Evolutionary conservation across 1,140 invertebrate genomes (phyloP), one percentile per base, ranked within the genome.

Genomic region (Alviniconcha marisindica): DNA sequence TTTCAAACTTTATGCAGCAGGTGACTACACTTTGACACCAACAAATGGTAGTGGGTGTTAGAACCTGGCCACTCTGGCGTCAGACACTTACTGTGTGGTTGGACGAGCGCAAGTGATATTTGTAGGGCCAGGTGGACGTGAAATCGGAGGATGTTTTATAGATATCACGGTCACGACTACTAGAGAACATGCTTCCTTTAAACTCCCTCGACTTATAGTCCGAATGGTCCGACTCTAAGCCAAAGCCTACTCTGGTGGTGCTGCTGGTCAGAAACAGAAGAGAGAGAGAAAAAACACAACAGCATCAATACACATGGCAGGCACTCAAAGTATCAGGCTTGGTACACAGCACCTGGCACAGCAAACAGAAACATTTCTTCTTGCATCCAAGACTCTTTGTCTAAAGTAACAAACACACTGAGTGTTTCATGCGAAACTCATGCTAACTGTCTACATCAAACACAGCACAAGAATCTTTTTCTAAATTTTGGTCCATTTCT

Each of bases 41-140:
- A n/a, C n/a, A n/a, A n/a, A n/a, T n/a, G n/a, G n/a, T n/a, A n/a
- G n/a, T n/a, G n/a, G n/a, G n/a, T n/a, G n/a, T n/a, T n/a, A n/a
- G n/a, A n/a, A n/a, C n/a, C n/a, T n/a, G n/a, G n/a, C n/a, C n/a
- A n/a, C n/a, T n/a, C n/a, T n/a, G n/a, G n/a, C n/a, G n/a, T n/a
- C n/a, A n/a, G 44, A 40, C 69, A 87, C 87, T 88, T 88, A 88
- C 87, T 81, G 86, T 83, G 56, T 85, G 76, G 54, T 83, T 86
- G 76, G 84, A 40, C 10, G 69, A 87, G 36, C 83, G 81, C 60
- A 86, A 87, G 48, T 85, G 86, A 85, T 87, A 88, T 86, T 88
- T 88, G 84, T 88, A 86, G 63, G 87, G 86, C 87, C 87, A 88
- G 31, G 84, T 74, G 66, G 82, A 77, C n/a, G 77, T 74, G 51